Percentiles rank a stretch among this genome's conserved stretches.
Conservation (phyloP, 2,888 invertebrate genomes). For the Anthoptus insignis region DNA sequence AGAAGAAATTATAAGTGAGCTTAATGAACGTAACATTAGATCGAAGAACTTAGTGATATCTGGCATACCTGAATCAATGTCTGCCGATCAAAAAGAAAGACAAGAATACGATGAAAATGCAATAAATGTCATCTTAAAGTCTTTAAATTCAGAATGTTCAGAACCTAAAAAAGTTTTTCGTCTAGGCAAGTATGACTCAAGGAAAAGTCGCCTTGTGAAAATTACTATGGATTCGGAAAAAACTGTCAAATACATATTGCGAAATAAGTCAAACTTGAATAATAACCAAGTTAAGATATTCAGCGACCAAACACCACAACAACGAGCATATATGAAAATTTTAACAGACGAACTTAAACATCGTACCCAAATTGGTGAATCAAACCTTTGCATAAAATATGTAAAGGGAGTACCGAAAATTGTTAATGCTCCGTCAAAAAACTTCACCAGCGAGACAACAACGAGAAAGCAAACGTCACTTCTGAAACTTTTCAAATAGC, state of each 20-base stretch:
- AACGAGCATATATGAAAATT: constrained; percentile 32
- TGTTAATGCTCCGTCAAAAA: neutral
- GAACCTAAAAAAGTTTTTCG: constrained; percentile 30
- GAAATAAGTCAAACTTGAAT: constrained; percentile 21
- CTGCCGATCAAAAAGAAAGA: constrained; percentile 3
- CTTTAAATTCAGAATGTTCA: constrained; percentile 22
- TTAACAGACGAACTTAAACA: neutral
- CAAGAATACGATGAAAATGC: neutral
- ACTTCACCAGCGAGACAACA: constrained; percentile 23
- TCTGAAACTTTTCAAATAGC: constrained; percentile 23
- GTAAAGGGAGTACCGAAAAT: constrained; percentile 45
- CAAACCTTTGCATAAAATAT: constrained; percentile 41
- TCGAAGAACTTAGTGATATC: constrained; percentile 30
- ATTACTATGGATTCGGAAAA: constrained; percentile 30
- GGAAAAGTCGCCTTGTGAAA: constrained; percentile 33
- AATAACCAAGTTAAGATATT: constrained; percentile 26
- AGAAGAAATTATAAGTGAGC: constrained; percentile 1
- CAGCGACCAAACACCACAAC: neutral
- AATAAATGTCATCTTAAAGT: neutral
- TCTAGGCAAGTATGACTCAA: constrained; percentile 34
- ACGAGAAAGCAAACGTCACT: neutral
- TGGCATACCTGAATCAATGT: constrained; percentile 28
- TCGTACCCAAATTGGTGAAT: constrained; percentile 38
- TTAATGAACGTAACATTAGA: constrained; percentile 1
- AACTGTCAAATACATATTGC: constrained; percentile 23